Conservation (phyloP, 2,113 vertebrate species). For the Melospiza melodia region DNA sequence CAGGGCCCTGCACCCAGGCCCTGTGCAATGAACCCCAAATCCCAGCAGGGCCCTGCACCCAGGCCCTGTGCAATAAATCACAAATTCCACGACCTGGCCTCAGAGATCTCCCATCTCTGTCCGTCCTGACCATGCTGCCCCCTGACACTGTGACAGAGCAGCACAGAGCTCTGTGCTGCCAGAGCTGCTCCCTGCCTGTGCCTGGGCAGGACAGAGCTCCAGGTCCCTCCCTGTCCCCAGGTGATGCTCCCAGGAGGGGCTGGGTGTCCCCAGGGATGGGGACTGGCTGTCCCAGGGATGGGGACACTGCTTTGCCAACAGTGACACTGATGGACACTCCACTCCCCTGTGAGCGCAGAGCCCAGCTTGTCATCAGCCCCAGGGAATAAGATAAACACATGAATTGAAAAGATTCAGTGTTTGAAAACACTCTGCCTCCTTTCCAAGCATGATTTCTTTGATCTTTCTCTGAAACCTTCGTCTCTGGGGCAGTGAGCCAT, state of each 20-base stretch:
- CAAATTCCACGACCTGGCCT: too few species aligned
- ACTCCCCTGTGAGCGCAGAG: too few species aligned
- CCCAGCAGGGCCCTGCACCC: too few species aligned
- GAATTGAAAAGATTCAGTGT: not conserved
- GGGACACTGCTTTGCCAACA: not conserved
- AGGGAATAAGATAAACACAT: not conserved
- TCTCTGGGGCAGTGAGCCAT: not conserved
- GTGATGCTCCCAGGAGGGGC: not conserved
- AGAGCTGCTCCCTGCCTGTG: not conserved
- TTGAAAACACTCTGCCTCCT: not conserved
- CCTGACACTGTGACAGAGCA: not conserved
- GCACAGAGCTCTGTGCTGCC: constrained; percentile 72
- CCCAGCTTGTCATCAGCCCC: not conserved
- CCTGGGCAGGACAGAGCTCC: not conserved
- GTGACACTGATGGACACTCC: not conserved
- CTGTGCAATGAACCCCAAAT: too few species aligned
- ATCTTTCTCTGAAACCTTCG: not conserved
- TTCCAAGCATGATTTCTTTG: not conserved
- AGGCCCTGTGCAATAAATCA: too few species aligned
- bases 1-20: too few species aligned
- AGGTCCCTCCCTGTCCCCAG: not conserved
- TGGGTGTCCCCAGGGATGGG: not conserved
- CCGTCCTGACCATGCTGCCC: too few species aligned
- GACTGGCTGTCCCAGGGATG: not conserved
- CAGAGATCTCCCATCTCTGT: too few species aligned